phyloP scores from a whole-genome alignment of 2,797 vertebrate species.

The Leptoclinus maculatus region DNA sequence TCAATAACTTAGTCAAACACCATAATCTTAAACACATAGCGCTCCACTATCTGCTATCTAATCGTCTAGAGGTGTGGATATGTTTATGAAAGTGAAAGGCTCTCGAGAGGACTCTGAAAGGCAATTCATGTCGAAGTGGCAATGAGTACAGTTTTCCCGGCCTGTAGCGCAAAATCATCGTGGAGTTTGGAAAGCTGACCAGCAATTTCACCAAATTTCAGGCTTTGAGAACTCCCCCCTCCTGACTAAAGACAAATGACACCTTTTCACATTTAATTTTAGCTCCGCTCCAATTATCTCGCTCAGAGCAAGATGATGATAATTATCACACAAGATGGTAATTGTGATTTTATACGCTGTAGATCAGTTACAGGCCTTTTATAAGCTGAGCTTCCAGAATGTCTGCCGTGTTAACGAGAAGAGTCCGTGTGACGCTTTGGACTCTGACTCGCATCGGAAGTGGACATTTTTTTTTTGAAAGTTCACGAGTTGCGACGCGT shows the following conservation, averaged over 20 bases:
- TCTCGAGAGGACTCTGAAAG: conserved; percentile 7
- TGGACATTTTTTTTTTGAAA: not conserved
- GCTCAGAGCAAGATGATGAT: not conserved
- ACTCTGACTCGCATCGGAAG: no score
- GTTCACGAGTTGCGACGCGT: no score
- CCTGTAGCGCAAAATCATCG: not conserved
- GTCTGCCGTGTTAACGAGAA: no score
- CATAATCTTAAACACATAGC: conserved; percentile 53
- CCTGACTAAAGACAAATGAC: conserved; percentile 7
- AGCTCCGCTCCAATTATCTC: not conserved
- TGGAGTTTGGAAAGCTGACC: not conserved
- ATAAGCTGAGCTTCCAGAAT: not conserved
- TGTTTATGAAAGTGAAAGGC: conserved; percentile 45
- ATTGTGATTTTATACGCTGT: not conserved
- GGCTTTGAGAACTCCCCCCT: not conserved
- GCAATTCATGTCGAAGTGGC: conserved; percentile 1
- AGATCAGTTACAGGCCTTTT: conserved; percentile 25
- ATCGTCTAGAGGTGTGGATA: conserved; percentile 44
- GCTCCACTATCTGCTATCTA: conserved; percentile 30
- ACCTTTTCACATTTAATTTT: not conserved
- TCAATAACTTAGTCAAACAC: conserved; percentile 61
- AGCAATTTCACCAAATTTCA: conserved; percentile 3
- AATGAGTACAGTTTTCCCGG: not conserved
- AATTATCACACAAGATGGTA: not conserved
- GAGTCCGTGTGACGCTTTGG: no score